Base-by-base conservation (phyloP, 1,140 invertebrate species). In the Solen grandis region DNA sequence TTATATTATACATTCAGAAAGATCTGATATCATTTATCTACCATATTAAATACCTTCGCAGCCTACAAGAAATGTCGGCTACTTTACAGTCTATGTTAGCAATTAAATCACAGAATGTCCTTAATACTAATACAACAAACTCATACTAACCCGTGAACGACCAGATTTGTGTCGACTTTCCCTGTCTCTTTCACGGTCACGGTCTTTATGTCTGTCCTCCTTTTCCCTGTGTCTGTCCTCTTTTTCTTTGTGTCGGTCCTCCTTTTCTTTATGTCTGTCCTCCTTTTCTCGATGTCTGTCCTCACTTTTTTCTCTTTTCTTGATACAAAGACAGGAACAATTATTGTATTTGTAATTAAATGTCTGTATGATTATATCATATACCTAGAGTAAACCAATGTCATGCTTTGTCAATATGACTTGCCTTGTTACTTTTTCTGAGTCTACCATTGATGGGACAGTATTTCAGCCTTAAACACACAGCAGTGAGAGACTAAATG, bases 291-390 rank as follows among this genome's bases (percentile, higher is more conserved):
- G 8, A 19, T 46, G 41, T 46, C 41, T 8, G 33, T 72, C 68
- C 25, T 76, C 73, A 16, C 41, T 46, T 22, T 76, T 38, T 65
- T 62, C 62, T 14, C 62, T 35, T 73, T 19, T 84, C 74, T 54
- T 62, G 57, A 52, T 78, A 31, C 16, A n/a, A n/a, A n/a, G n/a
- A n/a, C n/a, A n/a, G n/a, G n/a, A n/a, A n/a, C n/a, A n/a, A n/a
- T n/a, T n/a, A n/a, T n/a, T n/a, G n/a, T n/a, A n/a, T 86, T 79
- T 19, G 68, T 16, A 22, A 74, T 77, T 55, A 66, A 68, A 59
- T 86, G 81, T 59, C 78, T 76, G 14, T 86, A 83, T 59, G 80
- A 77, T 66, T 68, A 73, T 3, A 77, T 80, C 50, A 35, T 82
- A 33, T 82, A 66, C 50, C 50, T 75, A n/a, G 83, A 63, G 14